phyloP scores from a whole-genome alignment of 1,140 invertebrate genomes.

The Dendroctonus ponderosae region DNA sequence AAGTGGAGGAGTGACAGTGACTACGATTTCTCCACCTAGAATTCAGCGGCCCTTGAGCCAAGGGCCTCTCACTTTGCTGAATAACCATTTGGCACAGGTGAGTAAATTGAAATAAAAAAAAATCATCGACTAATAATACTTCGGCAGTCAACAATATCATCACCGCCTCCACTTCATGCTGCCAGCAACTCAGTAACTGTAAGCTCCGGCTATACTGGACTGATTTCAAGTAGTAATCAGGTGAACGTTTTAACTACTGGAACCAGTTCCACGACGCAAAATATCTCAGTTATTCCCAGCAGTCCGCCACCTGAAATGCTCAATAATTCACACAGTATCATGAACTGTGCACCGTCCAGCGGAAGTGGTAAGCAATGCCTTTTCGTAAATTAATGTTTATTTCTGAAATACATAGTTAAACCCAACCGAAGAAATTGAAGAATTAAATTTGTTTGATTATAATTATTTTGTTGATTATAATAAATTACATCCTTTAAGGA shows the following conservation, averaged over 20 bases:
- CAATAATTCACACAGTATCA: slow-evolving; percentile 27
- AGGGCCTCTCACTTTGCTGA: slow-evolving; percentile 53
- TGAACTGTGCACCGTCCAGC: slow-evolving; percentile 25
- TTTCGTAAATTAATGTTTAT: neutral
- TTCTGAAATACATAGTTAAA: too few species aligned
- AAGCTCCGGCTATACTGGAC: slow-evolving; percentile 46
- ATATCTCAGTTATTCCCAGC: slow-evolving; percentile 44
- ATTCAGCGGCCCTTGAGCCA: slow-evolving; percentile 55
- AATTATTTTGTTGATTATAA: too few species aligned
- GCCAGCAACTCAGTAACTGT: slow-evolving; percentile 44
- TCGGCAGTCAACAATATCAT: slow-evolving; percentile 5
- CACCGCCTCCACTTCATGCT: slow-evolving; percentile 21
- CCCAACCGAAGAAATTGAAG: too few species aligned
- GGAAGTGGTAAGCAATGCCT: slow-evolving; percentile 35
- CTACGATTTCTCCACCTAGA: slow-evolving; percentile 57
- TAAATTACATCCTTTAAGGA: too few species aligned
- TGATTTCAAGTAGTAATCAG: slow-evolving; percentile 42
- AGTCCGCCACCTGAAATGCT: slow-evolving; percentile 43
- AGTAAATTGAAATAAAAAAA: slow-evolving; percentile 2
- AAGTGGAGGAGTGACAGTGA: slow-evolving; percentile 65
- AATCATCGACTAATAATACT: neutral
- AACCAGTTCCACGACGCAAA: slow-evolving; percentile 40
- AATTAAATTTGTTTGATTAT: too few species aligned
- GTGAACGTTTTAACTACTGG: slow-evolving; percentile 46
- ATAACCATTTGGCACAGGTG: slow-evolving; percentile 45